These are phyloP conservation scores for Acholoe squamosa DNA, from an alignment of 2,888 invertebrate species.

Conservation along the genomic window DNA sequence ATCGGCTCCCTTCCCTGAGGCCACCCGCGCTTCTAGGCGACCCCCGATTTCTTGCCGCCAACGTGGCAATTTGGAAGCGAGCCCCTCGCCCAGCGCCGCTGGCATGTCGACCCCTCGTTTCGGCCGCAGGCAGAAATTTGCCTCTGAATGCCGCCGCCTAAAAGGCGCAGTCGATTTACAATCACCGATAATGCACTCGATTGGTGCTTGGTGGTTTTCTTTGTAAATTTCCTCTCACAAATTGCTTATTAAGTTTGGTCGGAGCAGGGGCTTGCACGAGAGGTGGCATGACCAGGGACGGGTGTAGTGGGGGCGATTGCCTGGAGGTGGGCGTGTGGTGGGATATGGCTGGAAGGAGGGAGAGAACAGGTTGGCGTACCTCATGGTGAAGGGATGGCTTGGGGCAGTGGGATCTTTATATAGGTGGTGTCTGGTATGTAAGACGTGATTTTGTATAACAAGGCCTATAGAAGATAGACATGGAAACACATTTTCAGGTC, in stretches of 20 bases:
- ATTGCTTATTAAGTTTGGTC: slow-evolving; percentile 57
- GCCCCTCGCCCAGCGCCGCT: neutral
- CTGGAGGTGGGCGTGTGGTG: slow-evolving; percentile 8
- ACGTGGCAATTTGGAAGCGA: slow-evolving; percentile 53
- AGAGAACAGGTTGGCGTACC: neutral
- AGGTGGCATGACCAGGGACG: slow-evolving; percentile 3
- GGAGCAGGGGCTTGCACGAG: neutral
- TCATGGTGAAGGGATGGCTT: neutral
- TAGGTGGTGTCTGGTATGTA: no score
- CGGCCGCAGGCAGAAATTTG: neutral
- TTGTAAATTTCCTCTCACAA: slow-evolving; percentile 62
- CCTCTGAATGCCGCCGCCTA: neutral
- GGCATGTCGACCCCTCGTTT: neutral
- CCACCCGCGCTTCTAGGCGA: neutral
- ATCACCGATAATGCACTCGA: slow-evolving; percentile 56
- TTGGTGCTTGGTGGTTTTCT: slow-evolving; percentile 56
- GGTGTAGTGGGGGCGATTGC: neutral
- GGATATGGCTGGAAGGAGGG: neutral
- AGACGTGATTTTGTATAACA: no score
- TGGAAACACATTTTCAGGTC: no score
- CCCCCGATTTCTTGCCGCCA: slow-evolving; percentile 24
- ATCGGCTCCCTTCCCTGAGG: neutral
- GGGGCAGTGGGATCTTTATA: no score
- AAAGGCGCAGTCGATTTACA: slow-evolving; percentile 49
- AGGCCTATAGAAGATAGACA: no score